phyloP scores from a whole-genome alignment of 2,888 invertebrate species.

The Caenorhabditis doughertyi region DNA sequence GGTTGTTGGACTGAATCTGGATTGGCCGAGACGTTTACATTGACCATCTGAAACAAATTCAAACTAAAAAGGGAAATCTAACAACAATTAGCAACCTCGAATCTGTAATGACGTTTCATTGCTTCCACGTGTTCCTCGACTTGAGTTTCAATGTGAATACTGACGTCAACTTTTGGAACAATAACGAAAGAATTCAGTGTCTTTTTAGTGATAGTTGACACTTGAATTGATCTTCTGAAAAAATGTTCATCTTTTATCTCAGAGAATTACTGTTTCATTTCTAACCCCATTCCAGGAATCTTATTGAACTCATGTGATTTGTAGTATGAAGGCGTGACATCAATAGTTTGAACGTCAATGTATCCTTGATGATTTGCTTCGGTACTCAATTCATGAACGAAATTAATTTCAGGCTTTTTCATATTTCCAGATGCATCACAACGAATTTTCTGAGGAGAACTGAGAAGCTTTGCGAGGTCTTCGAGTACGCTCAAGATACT shows the following conservation, averaged over 20 bases:
- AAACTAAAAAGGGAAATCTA: neutral
- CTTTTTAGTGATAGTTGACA: slow-evolving; percentile 20
- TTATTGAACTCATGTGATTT: slow-evolving; percentile 2
- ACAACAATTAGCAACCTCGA: slow-evolving; percentile 7
- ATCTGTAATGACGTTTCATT: slow-evolving; percentile 7
- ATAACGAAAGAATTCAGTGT: slow-evolving; percentile 19
- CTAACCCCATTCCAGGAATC: slow-evolving; percentile 19
- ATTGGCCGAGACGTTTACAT: neutral
- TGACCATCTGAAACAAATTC: too few species aligned
- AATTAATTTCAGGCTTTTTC: slow-evolving; percentile 31
- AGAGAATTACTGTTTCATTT: neutral
- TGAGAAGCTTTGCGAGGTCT: slow-evolving; percentile 16
- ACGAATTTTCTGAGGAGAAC: slow-evolving; percentile 12
- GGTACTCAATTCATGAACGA: slow-evolving; percentile 34
- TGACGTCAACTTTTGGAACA: slow-evolving; percentile 21
- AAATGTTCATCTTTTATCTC: neutral
- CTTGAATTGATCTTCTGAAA: slow-evolving; percentile 51
- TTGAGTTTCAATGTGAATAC: neutral
- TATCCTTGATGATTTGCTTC: slow-evolving; percentile 46
- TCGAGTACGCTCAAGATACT: slow-evolving; percentile 17
- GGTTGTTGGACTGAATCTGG: neutral
- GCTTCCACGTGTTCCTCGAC: neutral
- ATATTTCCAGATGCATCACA: slow-evolving; percentile 17
- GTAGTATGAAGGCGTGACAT: slow-evolving; percentile 8
- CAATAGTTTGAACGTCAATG: slow-evolving; percentile 21